Percentiles rank a stretch among this genome's conserved stretches.
phyloP scores from a whole-genome alignment of 2,113 vertebrate genomes.

The Harpagus bidentatus region DNA sequence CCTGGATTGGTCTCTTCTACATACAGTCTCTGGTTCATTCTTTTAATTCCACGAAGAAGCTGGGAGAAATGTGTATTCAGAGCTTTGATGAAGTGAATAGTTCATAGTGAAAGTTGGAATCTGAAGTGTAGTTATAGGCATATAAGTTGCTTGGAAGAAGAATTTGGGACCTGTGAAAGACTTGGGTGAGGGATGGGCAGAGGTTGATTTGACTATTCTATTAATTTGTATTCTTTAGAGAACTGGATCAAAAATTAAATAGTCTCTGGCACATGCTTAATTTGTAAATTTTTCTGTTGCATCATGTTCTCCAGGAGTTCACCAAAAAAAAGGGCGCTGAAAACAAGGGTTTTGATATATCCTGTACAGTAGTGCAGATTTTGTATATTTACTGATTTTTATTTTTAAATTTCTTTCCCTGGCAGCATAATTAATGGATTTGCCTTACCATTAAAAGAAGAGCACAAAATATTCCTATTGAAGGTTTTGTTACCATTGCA shows the following conservation, averaged over 20 bases:
- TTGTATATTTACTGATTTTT: neutral
- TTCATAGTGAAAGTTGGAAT: neutral
- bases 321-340: neutral
- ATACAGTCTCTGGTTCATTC: neutral
- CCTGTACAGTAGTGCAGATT: neutral
- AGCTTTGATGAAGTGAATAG: neutral
- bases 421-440: conserved; percentile 98
- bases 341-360: neutral
- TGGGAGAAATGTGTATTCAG: neutral
- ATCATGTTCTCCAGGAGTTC: neutral
- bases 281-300: neutral
- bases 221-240: neutral
- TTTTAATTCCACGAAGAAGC: neutral
- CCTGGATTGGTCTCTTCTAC: neutral
- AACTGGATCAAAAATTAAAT: neutral
- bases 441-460: conserved; percentile 98
- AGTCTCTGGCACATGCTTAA: neutral
- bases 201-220: neutral
- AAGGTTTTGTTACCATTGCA: conserved; percentile 98
- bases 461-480: conserved; percentile 98
- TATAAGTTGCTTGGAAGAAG: neutral
- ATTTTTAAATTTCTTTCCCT: neutral
- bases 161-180: neutral
- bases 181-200: neutral
- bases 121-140: neutral